Base-by-base conservation (phyloP, 2,797 vertebrate genomes). In the Silurus lanzhouensis region DNA sequence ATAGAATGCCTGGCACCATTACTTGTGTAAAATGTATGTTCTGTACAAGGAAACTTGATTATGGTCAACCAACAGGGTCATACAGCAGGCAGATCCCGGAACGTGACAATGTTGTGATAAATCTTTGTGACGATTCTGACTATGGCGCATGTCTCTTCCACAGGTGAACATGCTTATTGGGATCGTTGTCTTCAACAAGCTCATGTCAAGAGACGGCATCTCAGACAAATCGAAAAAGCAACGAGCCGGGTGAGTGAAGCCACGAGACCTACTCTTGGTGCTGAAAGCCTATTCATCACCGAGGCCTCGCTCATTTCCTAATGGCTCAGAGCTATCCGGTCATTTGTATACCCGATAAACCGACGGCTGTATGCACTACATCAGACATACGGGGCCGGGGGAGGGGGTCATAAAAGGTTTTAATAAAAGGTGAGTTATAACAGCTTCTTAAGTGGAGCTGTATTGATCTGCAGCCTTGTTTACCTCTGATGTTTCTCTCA, bases 201-300 rank as follows among this genome's bases (percentile, higher is more conserved):
- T 99, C 90, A 98, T 99, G 97, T 96, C 98, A 85, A 96, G 98
- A 1, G 98, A 99, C 0, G 98, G 98, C 91, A 98, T 99, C 93
- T 99, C 98, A 55, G 98, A 99, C 96, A 99, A 99, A 92, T 98
- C 98, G 87, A 99, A 99, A 96, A 99, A 99, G 95, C 98, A 99
- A 92, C 95, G 97, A 93, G 98, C 98, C 1, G 98, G 98, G 98
- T 99, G 95, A 97, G 98, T 95, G 88, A 57, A 89, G 87, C 83
- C 84, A 44, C 75, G 19, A 79, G 83, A 86, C 75, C 44, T 63
- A 20, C 38, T 55, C 9, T 77, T 52, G 15, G 31, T 70, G 68
- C 61, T 81, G 76, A 66, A 14, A 17, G 63, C 81, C 70, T 82
- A 57, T 78, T 58, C 70, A 71, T 74, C 72, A 74, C 57, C 85